Base-by-base conservation (phyloP, 2,888 invertebrate genomes). In the Drosophila flavopinicola region DNA sequence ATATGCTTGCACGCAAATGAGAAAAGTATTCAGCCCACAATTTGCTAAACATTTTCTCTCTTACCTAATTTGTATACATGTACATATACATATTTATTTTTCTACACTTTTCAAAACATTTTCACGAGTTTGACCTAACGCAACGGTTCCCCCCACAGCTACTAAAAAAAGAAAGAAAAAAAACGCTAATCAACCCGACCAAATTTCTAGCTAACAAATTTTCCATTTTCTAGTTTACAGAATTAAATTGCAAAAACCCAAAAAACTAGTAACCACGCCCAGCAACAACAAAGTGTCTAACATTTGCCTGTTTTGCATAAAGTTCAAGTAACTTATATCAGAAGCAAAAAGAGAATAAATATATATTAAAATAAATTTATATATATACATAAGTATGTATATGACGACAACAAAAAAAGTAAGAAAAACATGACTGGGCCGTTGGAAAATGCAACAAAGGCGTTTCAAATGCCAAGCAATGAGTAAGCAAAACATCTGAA, bases 401-500 rank as follows among this genome's bases (percentile, higher is more conserved):
- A 29, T 38, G 53, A 39, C 33, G 33, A 59, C 42, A 68, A n/a
- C n/a, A n/a, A n/a, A 48, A 39, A 42, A 49, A 54, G 54, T 41
- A 39, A 58, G 11, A 52, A 65, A 72, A 75, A 60, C 71, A 75
- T 60, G 71, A 71, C 58, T 49, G 49, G 38, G 45, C 29, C 38
- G 24, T 57, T 60, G 27, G 52, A 45, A 73, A 67, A 76, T 63
- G 51, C 65, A 65, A 65, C 68, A 59, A 66, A 78, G 75, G 78
- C 78, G 83, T 72, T 78, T 47, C 58, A 57, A 66, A 61, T 58
- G 64, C 53, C 48, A 67, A 47, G 56, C 56, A 69, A 51, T 58
- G 64, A 63, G 52, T 65, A 69, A 66, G 66, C 73, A 70, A 69
- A 66, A 52, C 32, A 51, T 24, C 9, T 37, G 39, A 29, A 51